Percentiles rank a stretch among this genome's conserved stretches.
Evolutionary conservation across 2,888 invertebrate species (phyloP).

Genomic region (Melanophora roralis): DNA sequence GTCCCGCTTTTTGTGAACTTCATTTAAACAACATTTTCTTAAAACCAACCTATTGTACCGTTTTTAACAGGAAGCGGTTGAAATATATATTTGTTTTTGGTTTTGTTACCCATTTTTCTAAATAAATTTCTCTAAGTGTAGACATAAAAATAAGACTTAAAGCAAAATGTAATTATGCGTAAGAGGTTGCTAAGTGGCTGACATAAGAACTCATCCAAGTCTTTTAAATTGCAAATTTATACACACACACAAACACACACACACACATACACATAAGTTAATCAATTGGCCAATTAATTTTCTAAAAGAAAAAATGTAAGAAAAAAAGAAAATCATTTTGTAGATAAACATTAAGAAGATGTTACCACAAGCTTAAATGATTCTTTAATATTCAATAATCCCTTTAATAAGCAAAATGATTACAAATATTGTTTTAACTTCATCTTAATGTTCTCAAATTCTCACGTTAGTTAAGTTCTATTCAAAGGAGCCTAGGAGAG

Average conservation of each 20-base stretch:
- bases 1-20: too few species aligned
- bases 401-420: neutral
- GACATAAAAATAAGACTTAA: neutral
- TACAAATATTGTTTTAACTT: conserved; percentile 10
- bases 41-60: too few species aligned
- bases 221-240: conserved; percentile 35
- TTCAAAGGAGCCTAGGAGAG: neutral
- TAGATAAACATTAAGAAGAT: conserved; percentile 3
- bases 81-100: too few species aligned
- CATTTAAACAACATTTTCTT: too few species aligned
- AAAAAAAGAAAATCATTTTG: conserved; percentile 14
- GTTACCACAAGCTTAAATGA: neutral
- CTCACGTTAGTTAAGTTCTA: neutral
- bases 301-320: conserved; percentile 20
- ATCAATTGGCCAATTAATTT: neutral
- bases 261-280: neutral
- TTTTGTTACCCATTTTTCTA: too few species aligned
- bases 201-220: neutral
- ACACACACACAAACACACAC: neutral
- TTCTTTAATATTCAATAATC: neutral
- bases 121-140: neutral
- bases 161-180: conserved; percentile 32
- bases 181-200: conserved; percentile 11
- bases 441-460: neutral
- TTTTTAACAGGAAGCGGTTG: too few species aligned